A percentile compares a stretch with the other conserved stretches of the same genome.
Evolutionary conservation across 2,113 vertebrate species (phyloP).

Genomic region (Rhagologus leucostigma): DNA sequence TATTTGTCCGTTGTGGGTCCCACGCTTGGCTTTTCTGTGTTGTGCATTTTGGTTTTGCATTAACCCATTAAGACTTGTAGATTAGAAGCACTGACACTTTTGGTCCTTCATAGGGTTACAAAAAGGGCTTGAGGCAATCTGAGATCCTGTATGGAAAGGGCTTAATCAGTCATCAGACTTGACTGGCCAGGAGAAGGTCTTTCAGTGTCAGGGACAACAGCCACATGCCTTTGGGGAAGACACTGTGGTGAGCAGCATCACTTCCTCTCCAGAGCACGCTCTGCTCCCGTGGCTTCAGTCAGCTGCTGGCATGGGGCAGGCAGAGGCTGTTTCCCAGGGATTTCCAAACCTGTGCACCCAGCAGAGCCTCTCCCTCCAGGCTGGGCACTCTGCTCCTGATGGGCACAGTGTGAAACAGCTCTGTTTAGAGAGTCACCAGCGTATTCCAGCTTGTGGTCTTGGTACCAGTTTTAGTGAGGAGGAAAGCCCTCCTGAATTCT

Average conservation of each 20-base stretch:
- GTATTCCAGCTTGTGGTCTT: neutral
- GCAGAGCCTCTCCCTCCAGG: neutral
- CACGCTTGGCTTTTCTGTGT: conserved; percentile 14
- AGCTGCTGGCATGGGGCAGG: neutral
- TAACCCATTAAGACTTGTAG: neutral
- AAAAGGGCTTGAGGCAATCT: conserved; percentile 35
- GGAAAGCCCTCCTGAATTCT: neutral
- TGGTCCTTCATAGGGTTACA: conserved; percentile 8
- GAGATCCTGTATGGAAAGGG: conserved; percentile 1
- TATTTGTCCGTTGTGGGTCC: neutral
- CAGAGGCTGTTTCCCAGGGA: neutral
- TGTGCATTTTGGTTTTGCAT: neutral
- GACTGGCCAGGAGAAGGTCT: neutral
- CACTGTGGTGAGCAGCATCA: neutral
- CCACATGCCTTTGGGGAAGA: neutral
- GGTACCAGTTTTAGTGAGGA: neutral
- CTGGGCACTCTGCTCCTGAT: neutral
- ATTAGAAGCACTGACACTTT: conserved; percentile 64
- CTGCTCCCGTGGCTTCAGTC: neutral
- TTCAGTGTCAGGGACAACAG: neutral
- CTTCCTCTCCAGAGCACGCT: neutral
- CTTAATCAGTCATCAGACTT: neutral
- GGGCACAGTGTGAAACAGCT: neutral
- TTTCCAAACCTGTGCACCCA: neutral
- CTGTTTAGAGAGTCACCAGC: neutral